These are phyloP conservation scores for Psilopsiagon aurifrons DNA, from an alignment of 2,113 vertebrate species.

Conservation along the genomic window DNA sequence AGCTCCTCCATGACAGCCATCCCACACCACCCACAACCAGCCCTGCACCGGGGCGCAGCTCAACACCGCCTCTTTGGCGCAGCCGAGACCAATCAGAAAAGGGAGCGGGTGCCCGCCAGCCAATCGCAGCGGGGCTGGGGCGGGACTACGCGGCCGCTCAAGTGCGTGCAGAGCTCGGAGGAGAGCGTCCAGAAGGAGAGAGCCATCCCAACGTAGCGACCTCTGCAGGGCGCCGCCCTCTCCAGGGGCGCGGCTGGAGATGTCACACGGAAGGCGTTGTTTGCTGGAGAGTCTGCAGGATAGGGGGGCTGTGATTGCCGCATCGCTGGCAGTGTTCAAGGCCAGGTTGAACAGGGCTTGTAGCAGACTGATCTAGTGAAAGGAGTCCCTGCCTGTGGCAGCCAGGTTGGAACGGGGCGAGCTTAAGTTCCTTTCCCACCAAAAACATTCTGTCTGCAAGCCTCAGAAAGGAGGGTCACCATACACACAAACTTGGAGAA, in stretches of 20 bases:
- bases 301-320: accelerated
- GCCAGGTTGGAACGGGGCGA: accelerated
- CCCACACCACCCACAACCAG: not conserved
- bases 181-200: not conserved
- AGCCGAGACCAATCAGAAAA: not conserved
- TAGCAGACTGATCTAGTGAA: not conserved
- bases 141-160: not conserved
- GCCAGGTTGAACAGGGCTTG: not conserved
- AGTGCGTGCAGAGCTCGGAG: accelerated
- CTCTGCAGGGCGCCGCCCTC: not conserved
- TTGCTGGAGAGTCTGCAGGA: too few species aligned
- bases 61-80: not conserved
- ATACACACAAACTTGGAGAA: not conserved
- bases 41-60: not conserved
- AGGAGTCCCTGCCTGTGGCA: not conserved
- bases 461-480: not conserved
- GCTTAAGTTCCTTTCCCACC: not conserved
- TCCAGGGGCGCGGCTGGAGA: not conserved
- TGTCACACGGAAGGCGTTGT: not conserved
- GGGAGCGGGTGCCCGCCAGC: not conserved
- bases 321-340: too few species aligned
- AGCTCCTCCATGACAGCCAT: conserved; percentile 58
- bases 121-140: not conserved
- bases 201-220: not conserved
- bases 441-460: not conserved